phyloP scores from a whole-genome alignment of 2,113 vertebrate genomes.

The Planiliza haematocheilus region DNA sequence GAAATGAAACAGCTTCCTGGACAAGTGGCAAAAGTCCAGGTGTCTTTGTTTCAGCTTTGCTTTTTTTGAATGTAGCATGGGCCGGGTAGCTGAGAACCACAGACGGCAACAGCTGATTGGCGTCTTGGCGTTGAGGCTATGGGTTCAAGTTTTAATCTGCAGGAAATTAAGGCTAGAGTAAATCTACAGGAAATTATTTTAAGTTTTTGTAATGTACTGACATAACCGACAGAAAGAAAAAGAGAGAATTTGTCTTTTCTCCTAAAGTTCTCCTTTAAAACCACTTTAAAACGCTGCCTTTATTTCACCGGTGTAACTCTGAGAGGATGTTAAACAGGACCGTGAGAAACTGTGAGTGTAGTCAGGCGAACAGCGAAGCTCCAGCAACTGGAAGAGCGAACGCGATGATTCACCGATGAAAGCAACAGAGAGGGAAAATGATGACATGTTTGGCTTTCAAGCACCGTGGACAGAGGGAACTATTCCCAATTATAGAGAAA shows the following conservation, averaged over 20 bases:
- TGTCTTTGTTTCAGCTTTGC: too few species aligned
- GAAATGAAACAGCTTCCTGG: too few species aligned
- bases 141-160: too few species aligned
- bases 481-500: conserved; percentile 4
- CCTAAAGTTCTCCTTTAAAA: conserved; percentile 22
- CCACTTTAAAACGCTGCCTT: background rate
- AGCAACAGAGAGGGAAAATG: conserved; percentile 4
- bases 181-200: too few species aligned
- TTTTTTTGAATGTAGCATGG: too few species aligned
- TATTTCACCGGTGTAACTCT: background rate
- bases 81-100: too few species aligned
- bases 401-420: conserved; percentile 37
- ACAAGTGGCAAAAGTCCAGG: too few species aligned
- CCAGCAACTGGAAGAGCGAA: conserved; percentile 18
- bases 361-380: conserved; percentile 1
- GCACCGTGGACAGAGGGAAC: conserved; percentile 17
- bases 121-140: too few species aligned
- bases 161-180: too few species aligned
- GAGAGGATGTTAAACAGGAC: conserved; percentile 4
- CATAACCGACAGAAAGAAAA: too few species aligned
- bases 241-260: background rate
- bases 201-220: too few species aligned
- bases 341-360: background rate
- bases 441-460: conserved; percentile 30
- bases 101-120: too few species aligned